phyloP scores from a whole-genome alignment of 2,888 invertebrate species.

The Spilarctia lutea region DNA sequence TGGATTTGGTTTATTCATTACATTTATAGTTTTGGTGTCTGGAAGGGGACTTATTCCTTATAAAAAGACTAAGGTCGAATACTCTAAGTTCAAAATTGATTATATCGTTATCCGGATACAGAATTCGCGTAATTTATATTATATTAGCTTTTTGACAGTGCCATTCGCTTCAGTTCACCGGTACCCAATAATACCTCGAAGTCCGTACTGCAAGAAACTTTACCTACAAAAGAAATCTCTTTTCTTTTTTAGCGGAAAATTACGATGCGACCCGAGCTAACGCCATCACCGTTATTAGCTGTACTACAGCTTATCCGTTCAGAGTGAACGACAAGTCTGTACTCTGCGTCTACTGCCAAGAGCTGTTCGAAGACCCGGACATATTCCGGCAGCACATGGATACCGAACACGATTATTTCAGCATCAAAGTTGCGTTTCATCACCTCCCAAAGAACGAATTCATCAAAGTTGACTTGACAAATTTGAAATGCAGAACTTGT shows the following conservation, averaged over 20 bases:
- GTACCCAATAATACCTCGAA: slow-evolving; percentile 2
- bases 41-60: not conserved
- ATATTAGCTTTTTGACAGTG: not conserved
- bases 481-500: slow-evolving; percentile 71
- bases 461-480: slow-evolving; percentile 75
- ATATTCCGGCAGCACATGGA: slow-evolving; percentile 73
- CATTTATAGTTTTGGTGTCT: not conserved
- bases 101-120: not conserved
- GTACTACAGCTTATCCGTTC: slow-evolving; percentile 81
- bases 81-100: not conserved
- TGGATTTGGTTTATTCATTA: not conserved
- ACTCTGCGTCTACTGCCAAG: slow-evolving; percentile 80
- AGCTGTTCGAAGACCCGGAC: slow-evolving; percentile 73
- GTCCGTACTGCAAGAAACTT: slow-evolving; percentile 6
- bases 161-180: slow-evolving; percentile 16
- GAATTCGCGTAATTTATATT: not conserved
- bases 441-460: slow-evolving; percentile 76
- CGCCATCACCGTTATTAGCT: slow-evolving; percentile 74
- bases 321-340: slow-evolving; percentile 79
- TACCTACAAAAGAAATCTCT: slow-evolving; percentile 50
- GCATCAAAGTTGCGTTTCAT: slow-evolving; percentile 72
- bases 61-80: not conserved
- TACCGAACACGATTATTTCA: slow-evolving; percentile 70
- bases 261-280: slow-evolving; percentile 76
- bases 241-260: slow-evolving; percentile 80